A percentile compares a stretch with the other conserved stretches of the same genome.
Conservation (phyloP, 2,888 invertebrate species). For the Patella pellucida region DNA sequence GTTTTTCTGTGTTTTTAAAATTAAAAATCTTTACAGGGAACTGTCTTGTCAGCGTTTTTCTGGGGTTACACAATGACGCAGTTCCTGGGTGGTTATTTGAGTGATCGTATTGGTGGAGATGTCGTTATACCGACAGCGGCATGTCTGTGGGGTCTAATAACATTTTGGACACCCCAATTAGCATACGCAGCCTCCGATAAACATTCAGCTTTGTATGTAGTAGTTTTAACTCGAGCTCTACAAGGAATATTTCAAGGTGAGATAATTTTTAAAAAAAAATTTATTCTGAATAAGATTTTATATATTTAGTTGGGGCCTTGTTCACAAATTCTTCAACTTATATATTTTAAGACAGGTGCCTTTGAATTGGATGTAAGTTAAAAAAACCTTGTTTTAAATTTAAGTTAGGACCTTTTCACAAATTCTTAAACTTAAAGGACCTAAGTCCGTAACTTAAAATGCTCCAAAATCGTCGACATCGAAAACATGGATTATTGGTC, state of each 20-base stretch:
- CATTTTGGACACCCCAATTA: slow-evolving; percentile 69
- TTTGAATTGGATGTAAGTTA: too few species aligned
- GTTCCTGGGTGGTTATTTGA: slow-evolving; percentile 72
- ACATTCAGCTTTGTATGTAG: slow-evolving; percentile 74
- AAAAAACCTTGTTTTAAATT: too few species aligned
- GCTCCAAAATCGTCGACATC: too few species aligned
- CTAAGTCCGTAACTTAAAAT: too few species aligned
- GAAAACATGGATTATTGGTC: too few species aligned
- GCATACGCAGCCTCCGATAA: slow-evolving; percentile 70
- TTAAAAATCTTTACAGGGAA: slow-evolving; percentile 72
- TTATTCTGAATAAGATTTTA: neutral
- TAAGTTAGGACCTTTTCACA: too few species aligned
- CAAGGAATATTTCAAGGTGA: slow-evolving; percentile 78
- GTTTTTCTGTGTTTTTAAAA: neutral
- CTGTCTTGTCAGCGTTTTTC: slow-evolving; percentile 80
- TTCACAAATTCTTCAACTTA: too few species aligned
- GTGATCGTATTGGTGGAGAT: slow-evolving; percentile 77
- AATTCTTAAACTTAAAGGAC: too few species aligned
- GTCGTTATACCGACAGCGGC: slow-evolving; percentile 78
- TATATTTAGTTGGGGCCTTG: too few species aligned
- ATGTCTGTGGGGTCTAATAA: slow-evolving; percentile 71
- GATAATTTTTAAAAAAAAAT: slow-evolving; percentile 12
- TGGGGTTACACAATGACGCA: slow-evolving; percentile 82
- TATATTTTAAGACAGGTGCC: too few species aligned
- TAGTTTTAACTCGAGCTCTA: slow-evolving; percentile 76